Evolutionary conservation across 1,140 invertebrate species (phyloP).

Genomic region (Drosophila bipectinata): DNA sequence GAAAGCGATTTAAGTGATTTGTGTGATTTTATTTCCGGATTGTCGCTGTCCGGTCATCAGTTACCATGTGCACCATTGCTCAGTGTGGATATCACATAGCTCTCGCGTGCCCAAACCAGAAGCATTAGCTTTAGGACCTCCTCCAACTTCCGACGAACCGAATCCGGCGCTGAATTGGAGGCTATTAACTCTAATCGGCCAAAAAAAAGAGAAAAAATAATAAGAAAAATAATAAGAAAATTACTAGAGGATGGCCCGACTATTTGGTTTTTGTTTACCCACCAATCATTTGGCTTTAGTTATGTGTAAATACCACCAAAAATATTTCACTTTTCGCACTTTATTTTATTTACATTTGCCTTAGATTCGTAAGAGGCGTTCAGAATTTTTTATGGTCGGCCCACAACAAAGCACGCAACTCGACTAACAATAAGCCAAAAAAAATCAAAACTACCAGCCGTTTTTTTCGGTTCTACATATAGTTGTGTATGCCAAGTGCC

Average conservation of each 20-base stretch:
- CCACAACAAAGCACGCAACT: conserved; percentile 72
- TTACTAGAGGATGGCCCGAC: not conserved
- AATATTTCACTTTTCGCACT: conserved; percentile 40
- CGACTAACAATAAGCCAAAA: conserved; percentile 67
- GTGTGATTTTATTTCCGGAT: conserved; percentile 72
- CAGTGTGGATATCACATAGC: conserved; percentile 87
- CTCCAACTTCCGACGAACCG: conserved; percentile 88
- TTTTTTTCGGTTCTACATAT: conserved; percentile 19
- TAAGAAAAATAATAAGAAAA: not conserved
- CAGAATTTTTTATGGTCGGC: conserved; percentile 39
- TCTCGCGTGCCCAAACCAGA: conserved; percentile 91
- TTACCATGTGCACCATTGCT: conserved; percentile 86
- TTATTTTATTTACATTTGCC: conserved; percentile 56
- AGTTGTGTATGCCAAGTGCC: conserved; percentile 70
- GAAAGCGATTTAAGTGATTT: conserved; percentile 54
- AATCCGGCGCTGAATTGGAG: conserved; percentile 84
- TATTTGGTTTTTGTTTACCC: conserved; percentile 57
- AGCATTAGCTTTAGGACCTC: conserved; percentile 92
- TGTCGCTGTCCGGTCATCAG: conserved; percentile 25
- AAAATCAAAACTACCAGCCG: conserved; percentile 54
- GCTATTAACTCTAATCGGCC: conserved; percentile 69
- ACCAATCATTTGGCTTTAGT: conserved; percentile 67
- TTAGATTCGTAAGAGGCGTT: conserved; percentile 17
- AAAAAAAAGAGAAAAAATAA: conserved; percentile 5
- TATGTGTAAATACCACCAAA: conserved; percentile 56